Evolutionary conservation across 2,888 invertebrate genomes (phyloP).

Genomic region (Acleris sparsana): DNA sequence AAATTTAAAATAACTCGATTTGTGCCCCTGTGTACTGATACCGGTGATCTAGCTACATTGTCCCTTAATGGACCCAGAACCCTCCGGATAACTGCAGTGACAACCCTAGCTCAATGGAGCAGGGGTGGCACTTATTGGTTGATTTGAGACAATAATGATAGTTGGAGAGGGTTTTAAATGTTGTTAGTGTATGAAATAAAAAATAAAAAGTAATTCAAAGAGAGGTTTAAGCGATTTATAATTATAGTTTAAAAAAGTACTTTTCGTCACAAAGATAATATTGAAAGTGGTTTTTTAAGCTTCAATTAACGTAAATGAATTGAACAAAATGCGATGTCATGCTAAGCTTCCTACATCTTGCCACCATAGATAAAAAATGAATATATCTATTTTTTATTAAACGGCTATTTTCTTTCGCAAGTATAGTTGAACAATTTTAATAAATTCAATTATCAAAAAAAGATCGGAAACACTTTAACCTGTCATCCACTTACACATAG

Average conservation of each 20-base stretch:
- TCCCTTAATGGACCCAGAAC: slow-evolving; percentile 55
- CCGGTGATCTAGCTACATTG: slow-evolving; percentile 60
- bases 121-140: slow-evolving; percentile 19
- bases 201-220: neutral
- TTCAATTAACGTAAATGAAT: too few species aligned
- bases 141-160: slow-evolving; percentile 32
- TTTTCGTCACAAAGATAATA: too few species aligned
- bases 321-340: too few species aligned
- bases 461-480: slow-evolving; percentile 16
- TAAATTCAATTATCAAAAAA: too few species aligned
- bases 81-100: slow-evolving; percentile 17
- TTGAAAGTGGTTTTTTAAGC: too few species aligned
- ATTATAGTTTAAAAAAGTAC: too few species aligned
- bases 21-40: slow-evolving; percentile 48
- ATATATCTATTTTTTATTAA: too few species aligned
- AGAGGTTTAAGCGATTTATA: too few species aligned
- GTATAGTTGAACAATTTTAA: too few species aligned
- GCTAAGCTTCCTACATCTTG: too few species aligned
- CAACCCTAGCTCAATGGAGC: slow-evolving; percentile 18
- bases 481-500: slow-evolving; percentile 30
- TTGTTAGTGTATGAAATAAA: slow-evolving; percentile 10
- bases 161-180: slow-evolving; percentile 19
- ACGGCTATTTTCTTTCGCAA: too few species aligned
- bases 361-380: too few species aligned
- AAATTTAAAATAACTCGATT: slow-evolving; percentile 44